Evolutionary conservation across 2,888 invertebrate species (phyloP), one percentile per base, ranked within the genome.

Genomic region (Drosophila mercatorum): DNA sequence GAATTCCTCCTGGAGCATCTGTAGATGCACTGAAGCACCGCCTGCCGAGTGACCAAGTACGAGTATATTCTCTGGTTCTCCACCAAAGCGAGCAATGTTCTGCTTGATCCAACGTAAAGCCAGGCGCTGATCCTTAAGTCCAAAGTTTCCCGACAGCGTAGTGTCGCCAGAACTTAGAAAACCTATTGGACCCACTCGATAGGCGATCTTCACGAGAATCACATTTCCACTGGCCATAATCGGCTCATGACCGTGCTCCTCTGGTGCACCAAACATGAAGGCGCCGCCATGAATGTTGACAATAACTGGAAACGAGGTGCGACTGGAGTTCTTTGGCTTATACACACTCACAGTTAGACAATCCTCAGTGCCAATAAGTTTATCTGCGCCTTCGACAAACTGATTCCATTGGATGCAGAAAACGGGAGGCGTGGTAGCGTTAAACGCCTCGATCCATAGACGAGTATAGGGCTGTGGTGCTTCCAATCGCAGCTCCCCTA

Each of bases 101-200:
- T 43, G 26, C 22, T 59, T 82, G 12, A 82, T 73, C 82, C 82
- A 82, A 2, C 68, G 63, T n/a, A 82, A 22, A 1, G 81, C 82
- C 26, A 82, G 46, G 0, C 87, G 78, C 31, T 82, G 82, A 65
- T 82, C 82, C 14, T 82, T 82, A 0, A 82, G 43, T 0, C 82
- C 82, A 34, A 58, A 73, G 59, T 82, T 82, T 0, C 82, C 82
- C 0, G 96, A 95, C 0, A 95, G 93, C 0, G 94, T 88, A 0
- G 94, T 94, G 78, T 96, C 96, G 43, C 95, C 96, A 0, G 96
- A 96, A 87, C 96, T 96, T 0, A 96, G 92, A 90, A 97, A 96
- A 52, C 97, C 96, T 61, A 96, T 88, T 0, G 95, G 95, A 49
- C 96, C 96, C 14, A 96, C 83, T 51, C 96, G 93, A 84, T 96